These are phyloP conservation scores for Lordiphosa clarofinis DNA, from an alignment of 1,140 invertebrate species.

Conservation along the genomic window DNA sequence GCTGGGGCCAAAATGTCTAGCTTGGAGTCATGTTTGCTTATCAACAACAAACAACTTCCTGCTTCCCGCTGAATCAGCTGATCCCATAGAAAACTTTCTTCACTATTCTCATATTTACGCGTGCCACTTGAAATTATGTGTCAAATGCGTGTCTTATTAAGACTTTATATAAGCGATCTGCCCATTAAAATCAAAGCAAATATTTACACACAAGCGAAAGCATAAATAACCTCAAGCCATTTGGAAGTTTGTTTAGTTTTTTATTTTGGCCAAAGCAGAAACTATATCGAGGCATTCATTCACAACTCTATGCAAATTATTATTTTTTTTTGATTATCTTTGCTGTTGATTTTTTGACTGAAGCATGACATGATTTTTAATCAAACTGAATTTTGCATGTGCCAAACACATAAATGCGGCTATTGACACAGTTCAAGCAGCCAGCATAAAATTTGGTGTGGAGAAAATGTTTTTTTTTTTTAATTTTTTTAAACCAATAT, in stretches of 20 bases:
- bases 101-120: slow-evolving; percentile 12
- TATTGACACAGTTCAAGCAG: slow-evolving; percentile 68
- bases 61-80: slow-evolving; percentile 41
- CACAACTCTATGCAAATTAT: slow-evolving; percentile 65
- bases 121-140: slow-evolving; percentile 49
- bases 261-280: slow-evolving; percentile 22
- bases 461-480: slow-evolving; percentile 38
- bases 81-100: slow-evolving; percentile 41
- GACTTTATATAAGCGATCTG: slow-evolving; percentile 46
- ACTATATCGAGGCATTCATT: slow-evolving; percentile 52
- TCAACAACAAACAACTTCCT: slow-evolving; percentile 39
- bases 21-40: slow-evolving; percentile 39
- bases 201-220: slow-evolving; percentile 51
- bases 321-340: slow-evolving; percentile 17
- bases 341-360: slow-evolving; percentile 51
- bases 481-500: slow-evolving; percentile 8
- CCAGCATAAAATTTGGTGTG: slow-evolving; percentile 40
- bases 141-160: slow-evolving; percentile 36
- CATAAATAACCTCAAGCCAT: slow-evolving; percentile 47
- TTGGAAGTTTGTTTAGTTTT: slow-evolving; percentile 9
- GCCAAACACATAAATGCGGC: slow-evolving; percentile 65
- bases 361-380: slow-evolving; percentile 75
- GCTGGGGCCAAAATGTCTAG: slow-evolving; percentile 42
- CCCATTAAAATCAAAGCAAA: slow-evolving; percentile 69
- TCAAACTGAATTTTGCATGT: slow-evolving; percentile 60